Evolutionary conservation across 1,140 invertebrate species (phyloP).

Genomic region (Panagrolaimus sp.): DNA sequence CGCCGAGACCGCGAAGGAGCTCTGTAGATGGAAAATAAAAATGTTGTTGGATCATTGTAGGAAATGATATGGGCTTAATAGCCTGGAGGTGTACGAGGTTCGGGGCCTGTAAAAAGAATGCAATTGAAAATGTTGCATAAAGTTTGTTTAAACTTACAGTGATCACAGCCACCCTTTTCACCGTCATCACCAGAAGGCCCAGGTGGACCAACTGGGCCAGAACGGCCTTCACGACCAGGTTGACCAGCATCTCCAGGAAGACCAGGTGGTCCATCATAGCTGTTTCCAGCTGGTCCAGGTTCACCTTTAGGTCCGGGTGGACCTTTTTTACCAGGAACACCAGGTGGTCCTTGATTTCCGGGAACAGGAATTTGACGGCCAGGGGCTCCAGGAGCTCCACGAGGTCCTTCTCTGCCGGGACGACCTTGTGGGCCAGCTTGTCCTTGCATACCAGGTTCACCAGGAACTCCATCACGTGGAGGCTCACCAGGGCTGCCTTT

Average conservation of each 20-base stretch:
- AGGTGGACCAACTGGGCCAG: constrained; percentile 35
- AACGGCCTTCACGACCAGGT: constrained; percentile 22
- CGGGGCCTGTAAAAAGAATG: too few species aligned
- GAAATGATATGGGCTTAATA: constrained; percentile 39
- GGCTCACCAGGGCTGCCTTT: constrained; percentile 13
- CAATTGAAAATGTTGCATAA: too few species aligned
- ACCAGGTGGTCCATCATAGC: constrained; percentile 53
- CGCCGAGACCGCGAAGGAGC: constrained; percentile 15
- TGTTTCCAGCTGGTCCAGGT: constrained; percentile 56
- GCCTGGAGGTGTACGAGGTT: constrained; percentile 56
- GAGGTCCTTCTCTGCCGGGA: constrained; percentile 56
- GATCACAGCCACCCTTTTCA: constrained; percentile 55
- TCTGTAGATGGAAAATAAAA: neutral
- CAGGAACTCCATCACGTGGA: constrained; percentile 41
- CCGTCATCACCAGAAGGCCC: constrained; percentile 54
- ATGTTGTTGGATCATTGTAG: neutral
- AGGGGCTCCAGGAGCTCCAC: constrained; percentile 54
- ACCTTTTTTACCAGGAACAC: constrained; percentile 32
- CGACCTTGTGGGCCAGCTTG: constrained; percentile 56
- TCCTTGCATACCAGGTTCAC: constrained; percentile 51
- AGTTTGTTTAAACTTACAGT: too few species aligned
- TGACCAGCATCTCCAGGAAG: constrained; percentile 36
- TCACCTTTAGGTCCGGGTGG: constrained; percentile 49
- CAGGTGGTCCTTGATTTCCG: constrained; percentile 55
- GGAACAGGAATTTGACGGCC: constrained; percentile 57